Evolutionary conservation across 2,113 vertebrate genomes (phyloP), one percentile per base, ranked within the genome.

Genomic region (Dolichotis patagonum): DNA sequence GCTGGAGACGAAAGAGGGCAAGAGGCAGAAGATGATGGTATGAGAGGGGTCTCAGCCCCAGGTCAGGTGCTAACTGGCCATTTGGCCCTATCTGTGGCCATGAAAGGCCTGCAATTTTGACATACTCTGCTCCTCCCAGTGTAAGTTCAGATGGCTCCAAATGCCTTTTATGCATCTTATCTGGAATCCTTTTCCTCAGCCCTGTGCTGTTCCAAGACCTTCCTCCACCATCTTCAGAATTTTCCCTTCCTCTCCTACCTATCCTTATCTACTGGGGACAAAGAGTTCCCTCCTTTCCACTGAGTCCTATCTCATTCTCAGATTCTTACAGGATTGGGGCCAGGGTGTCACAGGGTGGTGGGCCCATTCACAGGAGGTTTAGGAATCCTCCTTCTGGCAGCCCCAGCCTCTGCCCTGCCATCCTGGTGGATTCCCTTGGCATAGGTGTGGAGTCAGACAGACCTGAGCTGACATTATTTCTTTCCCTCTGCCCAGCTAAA

Each of bases 371-470:
- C 1, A 17, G 1, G 3, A 19, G 22, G 24, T 9, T 35, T 4
- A 2, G 67, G 30, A 24, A 13, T 32, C 84, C 46, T 67, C 16
- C 22, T 41, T 28, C 10, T 0, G 0, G 49, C 0, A 7, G 60
- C 41, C 35, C 17, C n/a, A 38, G 60, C 46, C 56, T 73, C 35
- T 43, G 77, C 43, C 14, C 35, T 22, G 1, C 19, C 28, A 3
- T 19, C 13, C 38, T 0, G 3, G 16, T 30, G 22, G 5, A 54
- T 14, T 46, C 54, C 69, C 10, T 0, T 0, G 20, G 49, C 69
- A 7, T 43, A n/a, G 77, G 28, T 49, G 8, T 32, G 58, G 28
- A n/a, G 52, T 32, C 69, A 80, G 60, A 41, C 13, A 24, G 49
- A n/a, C 56, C 49, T 26, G 16, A 0, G 9, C 35, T 11, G 3